phyloP scores from a whole-genome alignment of 1,140 invertebrate genomes.

The Batillaria attramentaria region DNA sequence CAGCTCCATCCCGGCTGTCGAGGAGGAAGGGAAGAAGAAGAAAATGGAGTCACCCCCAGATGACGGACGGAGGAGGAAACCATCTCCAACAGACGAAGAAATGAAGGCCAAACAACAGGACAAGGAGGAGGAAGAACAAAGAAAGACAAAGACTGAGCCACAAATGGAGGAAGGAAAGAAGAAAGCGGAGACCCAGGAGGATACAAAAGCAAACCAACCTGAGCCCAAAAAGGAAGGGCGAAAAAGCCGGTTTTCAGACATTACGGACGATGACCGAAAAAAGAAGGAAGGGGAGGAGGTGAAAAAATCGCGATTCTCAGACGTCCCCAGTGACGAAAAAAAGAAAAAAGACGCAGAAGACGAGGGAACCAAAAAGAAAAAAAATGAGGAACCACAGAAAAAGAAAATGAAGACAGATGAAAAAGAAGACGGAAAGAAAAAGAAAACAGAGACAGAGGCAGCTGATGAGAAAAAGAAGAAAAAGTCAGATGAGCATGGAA shows the following conservation, averaged over 20 bases:
- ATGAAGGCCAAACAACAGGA: conserved; percentile 9
- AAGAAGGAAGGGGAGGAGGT: conserved; percentile 27
- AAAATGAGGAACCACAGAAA: too few relatives aligned
- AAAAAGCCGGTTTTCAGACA: conserved; percentile 9
- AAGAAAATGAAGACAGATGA: conserved; percentile 1
- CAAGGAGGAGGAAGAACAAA: conserved; percentile 1
- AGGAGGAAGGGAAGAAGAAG: conserved; percentile 32
- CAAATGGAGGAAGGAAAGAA: background rate
- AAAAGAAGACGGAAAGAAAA: conserved; percentile 41
- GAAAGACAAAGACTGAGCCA: background rate
- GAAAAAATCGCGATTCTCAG: conserved; percentile 38
- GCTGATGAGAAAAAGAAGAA: conserved; percentile 22
- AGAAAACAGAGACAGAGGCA: conserved; percentile 43
- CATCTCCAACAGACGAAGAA: conserved; percentile 11
- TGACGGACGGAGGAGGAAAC: conserved; percentile 23
- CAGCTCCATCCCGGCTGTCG: conserved; percentile 73
- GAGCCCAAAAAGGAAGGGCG: conserved; percentile 13
- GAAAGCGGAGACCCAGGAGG: background rate
- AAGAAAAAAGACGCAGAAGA: conserved; percentile 29
- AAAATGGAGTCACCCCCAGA: conserved; percentile 29
- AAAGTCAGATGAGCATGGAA: conserved; percentile 35
- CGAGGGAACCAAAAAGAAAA: too few relatives aligned
- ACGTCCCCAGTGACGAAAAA: background rate
- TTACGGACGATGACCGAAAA: conserved; percentile 2
- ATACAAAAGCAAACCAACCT: background rate